Evolutionary conservation across 2,113 vertebrate genomes (phyloP).

Genomic region (Leptocoma aspasia): DNA sequence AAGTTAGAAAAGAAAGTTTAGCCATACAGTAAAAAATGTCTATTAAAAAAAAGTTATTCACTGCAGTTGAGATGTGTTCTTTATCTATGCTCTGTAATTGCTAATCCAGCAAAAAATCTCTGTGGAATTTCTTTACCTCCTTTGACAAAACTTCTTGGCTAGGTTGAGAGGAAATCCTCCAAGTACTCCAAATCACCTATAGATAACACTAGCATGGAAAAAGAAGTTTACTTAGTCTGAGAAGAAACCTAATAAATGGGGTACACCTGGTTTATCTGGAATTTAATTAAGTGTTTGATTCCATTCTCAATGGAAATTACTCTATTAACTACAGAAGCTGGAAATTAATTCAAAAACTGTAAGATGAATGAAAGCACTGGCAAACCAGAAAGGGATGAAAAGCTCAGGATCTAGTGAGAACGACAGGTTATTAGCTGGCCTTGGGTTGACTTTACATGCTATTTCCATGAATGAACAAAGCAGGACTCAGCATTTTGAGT

Average conservation of each 20-base stretch:
- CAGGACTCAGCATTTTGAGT: background rate
- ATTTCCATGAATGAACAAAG: background rate
- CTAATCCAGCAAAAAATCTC: background rate
- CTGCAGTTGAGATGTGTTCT: background rate
- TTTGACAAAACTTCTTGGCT: constrained; percentile 1
- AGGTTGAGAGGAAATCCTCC: constrained; percentile 1
- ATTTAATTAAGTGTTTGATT: background rate
- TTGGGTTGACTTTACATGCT: background rate
- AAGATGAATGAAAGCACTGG: background rate
- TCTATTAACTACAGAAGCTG: background rate
- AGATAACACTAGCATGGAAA: background rate
- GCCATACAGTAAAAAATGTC: background rate
- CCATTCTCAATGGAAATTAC: background rate
- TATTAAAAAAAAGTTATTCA: background rate
- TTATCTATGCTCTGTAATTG: background rate
- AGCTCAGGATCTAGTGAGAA: background rate
- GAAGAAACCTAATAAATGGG: background rate
- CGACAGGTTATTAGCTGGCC: background rate
- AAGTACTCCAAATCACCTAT: constrained; percentile 9
- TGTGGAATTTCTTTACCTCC: background rate
- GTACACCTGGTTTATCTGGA: background rate
- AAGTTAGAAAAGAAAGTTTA: background rate
- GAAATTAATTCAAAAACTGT: background rate
- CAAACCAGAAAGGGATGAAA: background rate
- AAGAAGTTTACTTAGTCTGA: background rate